Conservation (phyloP, 2,113 vertebrate genomes). For the Fulmarus glacialis region DNA sequence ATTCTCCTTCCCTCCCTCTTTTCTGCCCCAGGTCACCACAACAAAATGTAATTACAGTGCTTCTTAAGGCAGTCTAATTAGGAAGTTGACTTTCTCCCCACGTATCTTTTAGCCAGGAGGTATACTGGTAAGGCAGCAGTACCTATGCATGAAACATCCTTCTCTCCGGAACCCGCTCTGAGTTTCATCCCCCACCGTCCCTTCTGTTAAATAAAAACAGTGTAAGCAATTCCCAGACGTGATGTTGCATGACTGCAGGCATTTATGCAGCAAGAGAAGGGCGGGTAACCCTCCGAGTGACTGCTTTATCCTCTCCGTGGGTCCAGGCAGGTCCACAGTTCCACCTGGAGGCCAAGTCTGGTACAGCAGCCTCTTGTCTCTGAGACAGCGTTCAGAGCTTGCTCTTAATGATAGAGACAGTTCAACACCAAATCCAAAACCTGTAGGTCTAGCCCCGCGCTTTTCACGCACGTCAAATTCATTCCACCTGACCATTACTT, state of each 20-base stretch:
- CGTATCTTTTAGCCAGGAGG: rapidly evolving
- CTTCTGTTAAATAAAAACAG: background rate
- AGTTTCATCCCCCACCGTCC: no score
- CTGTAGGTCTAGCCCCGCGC: rapidly evolving
- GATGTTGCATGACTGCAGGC: background rate
- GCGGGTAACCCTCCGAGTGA: rapidly evolving
- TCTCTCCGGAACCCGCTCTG: background rate
- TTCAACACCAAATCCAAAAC: rapidly evolving
- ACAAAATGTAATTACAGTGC: rapidly evolving
- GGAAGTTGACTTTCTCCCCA: rapidly evolving
- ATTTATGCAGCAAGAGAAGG: background rate
- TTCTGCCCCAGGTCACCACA: background rate
- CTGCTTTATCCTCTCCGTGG: rapidly evolving
- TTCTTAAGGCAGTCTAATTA: background rate
- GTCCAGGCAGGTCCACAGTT: background rate
- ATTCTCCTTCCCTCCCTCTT: background rate
- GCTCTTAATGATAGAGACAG: rapidly evolving
- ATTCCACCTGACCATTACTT: rapidly evolving
- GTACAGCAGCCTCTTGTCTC: background rate
- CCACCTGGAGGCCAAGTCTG: background rate
- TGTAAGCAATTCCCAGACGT: rapidly evolving
- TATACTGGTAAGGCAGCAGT: rapidly evolving
- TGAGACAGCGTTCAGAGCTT: rapidly evolving
- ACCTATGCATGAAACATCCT: rapidly evolving
- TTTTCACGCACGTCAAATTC: rapidly evolving